Evolutionary conservation across 2,888 invertebrate genomes (phyloP), one percentile per base, ranked within the genome.

Genomic region (Bursaphelenchus okinawaensis): DNA sequence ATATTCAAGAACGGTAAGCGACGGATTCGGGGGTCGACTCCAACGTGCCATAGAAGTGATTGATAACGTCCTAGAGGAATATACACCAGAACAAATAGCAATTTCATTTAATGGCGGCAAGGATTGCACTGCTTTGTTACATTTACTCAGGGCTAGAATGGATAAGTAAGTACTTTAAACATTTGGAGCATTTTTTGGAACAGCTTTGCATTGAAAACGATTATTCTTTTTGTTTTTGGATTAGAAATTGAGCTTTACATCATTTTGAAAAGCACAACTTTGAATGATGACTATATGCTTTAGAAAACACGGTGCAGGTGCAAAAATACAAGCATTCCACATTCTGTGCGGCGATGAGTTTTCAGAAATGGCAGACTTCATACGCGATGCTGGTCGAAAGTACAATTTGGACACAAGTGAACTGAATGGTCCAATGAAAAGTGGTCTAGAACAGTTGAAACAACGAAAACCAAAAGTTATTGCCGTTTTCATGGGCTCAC

Each of bases 31-130:
- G 27, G 22, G 20, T 27, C 71, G 72, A 61, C 51, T 78, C 19
- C 71, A 74, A 51, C 74, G 79, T 24, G 81, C 85, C n/a, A 75
- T 84, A 8, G 52, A 68, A 6, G 75, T 83, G 1, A 71, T 85
- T 22, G 83, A 83, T 52, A 76, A 83, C 28, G 81, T 82, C 55
- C 69, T 85, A 12, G 69, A 73, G 6, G 57, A 75, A 62, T 76
- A 75, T 50, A 52, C 87, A n/a, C 83, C 89, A 22, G 87, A 89
- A 62, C 89, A 92, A 83, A 86, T 93, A 19, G 92, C 92, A 79
- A 83, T 98, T 28, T 90, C 93, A 26, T 98, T 96, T 84, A 98
- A 98, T 83, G 98, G 98, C 4, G 98, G 98, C 1, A 98, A 98
- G 86, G 98, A 98, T 85, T 96, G 96, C 83, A 95, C 95, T 0